Base-by-base conservation (phyloP, 2,113 vertebrate species). In the Gavia stellata region DNA sequence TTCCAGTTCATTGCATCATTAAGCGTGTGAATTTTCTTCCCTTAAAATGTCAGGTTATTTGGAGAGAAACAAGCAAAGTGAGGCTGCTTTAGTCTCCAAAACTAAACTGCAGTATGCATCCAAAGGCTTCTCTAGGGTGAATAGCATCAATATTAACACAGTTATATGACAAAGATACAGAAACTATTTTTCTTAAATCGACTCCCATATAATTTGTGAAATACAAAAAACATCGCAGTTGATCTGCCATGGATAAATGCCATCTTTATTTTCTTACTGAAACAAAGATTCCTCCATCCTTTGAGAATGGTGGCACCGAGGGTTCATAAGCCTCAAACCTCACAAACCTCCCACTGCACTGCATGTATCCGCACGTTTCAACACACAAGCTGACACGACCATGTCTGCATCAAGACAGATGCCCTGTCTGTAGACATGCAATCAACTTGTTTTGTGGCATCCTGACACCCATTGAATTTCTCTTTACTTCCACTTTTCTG, bases 291-390 rank as follows among this genome's bases (percentile, higher is more conserved):
- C 13, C 34, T 56, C 31, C 36, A 6, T 18, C 42, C 49, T 40
- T 23, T n/a, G 50, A 49, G 70, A 40, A 33, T 0, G 5, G 23
- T 29, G 0, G 1, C 71, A 9, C 21, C 7, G 38, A 29, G 42
- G 45, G 56, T n/a, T 24, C 9, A 4, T 4, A 40, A 42, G 28
- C 14, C 61, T 50, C 55, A 40, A 42, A 25, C 14, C 61, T 50
- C 55, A 34, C 44, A 1, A 26, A 5, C 15, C 17, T n/a, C 77
- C 38, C 49, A 2, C 17, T 18, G 70, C 56, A 61, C 47, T 5
- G 61, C 33, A 2, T 1, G 12, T 14, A 29, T 0, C 55, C 0
- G 0, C n/a, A 34, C 23, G 2, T 15, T 12, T 7, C 89, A 52
- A 2, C 33, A 29, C 50, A 12, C 17, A 20, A 6, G 25, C 8